Evolutionary conservation across 2,888 invertebrate genomes (phyloP).

Genomic region (Onchidella celtica): DNA sequence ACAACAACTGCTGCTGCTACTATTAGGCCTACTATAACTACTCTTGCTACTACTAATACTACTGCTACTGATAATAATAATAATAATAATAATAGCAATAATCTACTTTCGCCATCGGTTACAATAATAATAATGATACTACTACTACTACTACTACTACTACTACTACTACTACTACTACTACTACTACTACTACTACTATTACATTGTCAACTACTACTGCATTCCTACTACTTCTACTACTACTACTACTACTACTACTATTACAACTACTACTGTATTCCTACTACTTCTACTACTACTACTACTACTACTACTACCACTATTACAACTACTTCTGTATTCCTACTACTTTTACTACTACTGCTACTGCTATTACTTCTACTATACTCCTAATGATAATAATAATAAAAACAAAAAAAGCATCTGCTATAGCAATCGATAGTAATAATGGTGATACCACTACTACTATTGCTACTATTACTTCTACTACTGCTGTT

Average conservation of each 20-base stretch:
- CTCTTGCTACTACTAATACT: slow-evolving; percentile 4
- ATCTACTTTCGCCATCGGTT: no score
- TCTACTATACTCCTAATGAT: no score
- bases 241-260: slow-evolving; percentile 18
- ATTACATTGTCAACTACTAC: not conserved
- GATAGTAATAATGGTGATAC: no score
- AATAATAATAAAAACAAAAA: no score
- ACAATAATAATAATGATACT: no score
- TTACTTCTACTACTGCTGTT: no score
- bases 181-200: slow-evolving; percentile 34
- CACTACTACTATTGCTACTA: no score
- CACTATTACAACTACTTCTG: not conserved
- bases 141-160: slow-evolving; percentile 31
- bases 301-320: not conserved
- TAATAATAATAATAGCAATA: no score
- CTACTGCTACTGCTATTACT: not conserved
- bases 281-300: no score
- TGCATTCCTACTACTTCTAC: slow-evolving; percentile 12
- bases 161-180: slow-evolving; percentile 34
- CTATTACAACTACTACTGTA: not conserved
- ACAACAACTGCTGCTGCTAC: no score
- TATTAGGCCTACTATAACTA: not conserved
- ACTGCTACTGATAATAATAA: slow-evolving; percentile 1
- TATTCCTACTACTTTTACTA: no score
- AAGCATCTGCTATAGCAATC: no score